These are phyloP conservation scores for Cyanoderma ruficeps DNA, from an alignment of 2,113 vertebrate genomes.

Conservation along the genomic window DNA sequence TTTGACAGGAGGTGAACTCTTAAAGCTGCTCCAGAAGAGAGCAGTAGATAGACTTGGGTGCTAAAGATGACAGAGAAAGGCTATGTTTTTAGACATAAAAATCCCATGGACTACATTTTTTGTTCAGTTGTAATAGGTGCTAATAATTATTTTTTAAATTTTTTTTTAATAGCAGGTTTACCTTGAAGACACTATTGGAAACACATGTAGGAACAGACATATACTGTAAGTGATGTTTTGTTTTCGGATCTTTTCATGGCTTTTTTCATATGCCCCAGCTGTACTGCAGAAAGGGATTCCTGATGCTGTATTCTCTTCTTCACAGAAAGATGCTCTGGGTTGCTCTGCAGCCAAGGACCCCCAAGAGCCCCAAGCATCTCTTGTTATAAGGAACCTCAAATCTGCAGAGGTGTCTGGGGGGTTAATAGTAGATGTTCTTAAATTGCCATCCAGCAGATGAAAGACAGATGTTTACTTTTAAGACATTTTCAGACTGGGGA, in stretches of 20 bases:
- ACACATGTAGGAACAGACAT: background rate
- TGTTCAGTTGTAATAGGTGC: background rate
- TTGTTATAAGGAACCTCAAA: background rate
- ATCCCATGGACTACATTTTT: background rate
- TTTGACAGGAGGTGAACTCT: background rate
- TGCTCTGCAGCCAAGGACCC: background rate
- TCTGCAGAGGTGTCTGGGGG: background rate
- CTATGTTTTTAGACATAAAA: background rate
- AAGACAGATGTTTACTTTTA: constrained; percentile 57
- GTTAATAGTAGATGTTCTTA: constrained; percentile 37
- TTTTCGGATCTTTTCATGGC: background rate
- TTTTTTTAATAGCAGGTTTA: background rate
- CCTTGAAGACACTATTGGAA: background rate
- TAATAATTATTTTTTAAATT: background rate
- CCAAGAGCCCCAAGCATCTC: background rate
- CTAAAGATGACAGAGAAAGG: background rate
- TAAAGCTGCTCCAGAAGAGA: background rate
- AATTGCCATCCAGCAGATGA: background rate
- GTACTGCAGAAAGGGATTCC: background rate
- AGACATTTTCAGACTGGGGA: background rate
- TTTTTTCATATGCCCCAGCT: background rate
- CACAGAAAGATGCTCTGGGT: background rate
- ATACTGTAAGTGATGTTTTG: background rate
- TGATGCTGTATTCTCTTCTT: background rate
- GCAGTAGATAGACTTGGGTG: background rate